phyloP scores from a whole-genome alignment of 2,797 vertebrate species.

The Chaetophractus vellerosus region DNA sequence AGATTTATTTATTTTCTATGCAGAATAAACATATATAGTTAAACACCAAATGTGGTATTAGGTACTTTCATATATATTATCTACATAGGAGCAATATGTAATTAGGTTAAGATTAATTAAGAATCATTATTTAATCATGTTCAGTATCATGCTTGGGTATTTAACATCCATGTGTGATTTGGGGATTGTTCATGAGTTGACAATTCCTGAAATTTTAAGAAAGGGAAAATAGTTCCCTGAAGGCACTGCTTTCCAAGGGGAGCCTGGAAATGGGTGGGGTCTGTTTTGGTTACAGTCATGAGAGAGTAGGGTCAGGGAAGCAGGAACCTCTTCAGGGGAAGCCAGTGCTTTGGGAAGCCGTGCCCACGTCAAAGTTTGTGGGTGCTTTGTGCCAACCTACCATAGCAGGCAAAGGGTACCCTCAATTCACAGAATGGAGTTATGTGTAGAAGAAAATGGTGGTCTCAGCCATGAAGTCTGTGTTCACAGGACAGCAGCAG shows the following conservation, averaged over 20 bases:
- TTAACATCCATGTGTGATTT: neutral
- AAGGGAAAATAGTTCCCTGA: neutral
- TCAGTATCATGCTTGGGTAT: rapidly evolving
- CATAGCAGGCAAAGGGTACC: neutral
- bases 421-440: no score
- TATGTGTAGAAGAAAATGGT: no score
- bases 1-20: neutral
- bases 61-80: rapidly evolving
- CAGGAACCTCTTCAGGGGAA: no score
- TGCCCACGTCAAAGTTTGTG: rapidly evolving
- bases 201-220: neutral
- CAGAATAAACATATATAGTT: rapidly evolving
- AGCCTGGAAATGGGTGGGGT: rapidly evolving
- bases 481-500: rapidly evolving
- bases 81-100: rapidly evolving
- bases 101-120: no score
- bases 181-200: no score
- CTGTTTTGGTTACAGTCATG: rapidly evolving
- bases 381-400: rapidly evolving
- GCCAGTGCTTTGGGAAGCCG: rapidly evolving
- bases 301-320: rapidly evolving
- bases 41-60: neutral
- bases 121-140: no score
- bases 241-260: neutral
- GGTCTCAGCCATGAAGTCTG: neutral